These are phyloP conservation scores for Sarcophaga caerulescens DNA, from an alignment of 2,888 invertebrate genomes.

Conservation along the genomic window DNA sequence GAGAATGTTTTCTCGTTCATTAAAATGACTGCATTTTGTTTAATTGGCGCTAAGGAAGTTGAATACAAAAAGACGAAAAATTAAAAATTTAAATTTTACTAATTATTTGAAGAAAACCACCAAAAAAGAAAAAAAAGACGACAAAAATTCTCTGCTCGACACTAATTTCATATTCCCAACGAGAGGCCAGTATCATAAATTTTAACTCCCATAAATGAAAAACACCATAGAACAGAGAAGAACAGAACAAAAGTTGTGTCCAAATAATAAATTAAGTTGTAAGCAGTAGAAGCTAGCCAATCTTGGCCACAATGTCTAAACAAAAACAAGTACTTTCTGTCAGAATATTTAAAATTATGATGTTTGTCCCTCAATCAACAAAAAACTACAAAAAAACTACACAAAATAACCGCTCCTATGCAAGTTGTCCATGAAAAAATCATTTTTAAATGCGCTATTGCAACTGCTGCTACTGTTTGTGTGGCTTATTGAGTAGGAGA, in stretches of 20 bases:
- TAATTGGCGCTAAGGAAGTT: too few relatives aligned
- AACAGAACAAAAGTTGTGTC: conserved; percentile 10
- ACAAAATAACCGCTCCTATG: background rate
- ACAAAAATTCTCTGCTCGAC: too few relatives aligned
- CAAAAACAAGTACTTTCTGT: conserved; percentile 55
- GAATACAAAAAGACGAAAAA: background rate
- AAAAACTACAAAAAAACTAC: conserved; percentile 13
- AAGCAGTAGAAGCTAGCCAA: background rate
- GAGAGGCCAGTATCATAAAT: too few relatives aligned
- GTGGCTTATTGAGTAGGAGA: background rate
- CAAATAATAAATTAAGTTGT: conserved; percentile 37
- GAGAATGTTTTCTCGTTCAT: too few relatives aligned
- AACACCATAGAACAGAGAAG: too few relatives aligned
- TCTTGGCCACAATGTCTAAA: conserved; percentile 19
- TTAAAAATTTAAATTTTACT: background rate
- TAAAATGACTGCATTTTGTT: too few relatives aligned
- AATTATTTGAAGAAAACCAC: background rate
- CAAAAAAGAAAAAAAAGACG: too few relatives aligned
- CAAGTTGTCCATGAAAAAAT: conserved; percentile 3
- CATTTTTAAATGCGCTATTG: background rate
- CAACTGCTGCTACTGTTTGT: background rate
- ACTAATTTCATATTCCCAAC: too few relatives aligned
- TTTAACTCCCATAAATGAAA: too few relatives aligned
- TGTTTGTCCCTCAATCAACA: conserved; percentile 41
- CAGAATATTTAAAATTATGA: conserved; percentile 56